Evolutionary conservation across 2,888 invertebrate species (phyloP).

Genomic region (Parascotia fuliginaria): DNA sequence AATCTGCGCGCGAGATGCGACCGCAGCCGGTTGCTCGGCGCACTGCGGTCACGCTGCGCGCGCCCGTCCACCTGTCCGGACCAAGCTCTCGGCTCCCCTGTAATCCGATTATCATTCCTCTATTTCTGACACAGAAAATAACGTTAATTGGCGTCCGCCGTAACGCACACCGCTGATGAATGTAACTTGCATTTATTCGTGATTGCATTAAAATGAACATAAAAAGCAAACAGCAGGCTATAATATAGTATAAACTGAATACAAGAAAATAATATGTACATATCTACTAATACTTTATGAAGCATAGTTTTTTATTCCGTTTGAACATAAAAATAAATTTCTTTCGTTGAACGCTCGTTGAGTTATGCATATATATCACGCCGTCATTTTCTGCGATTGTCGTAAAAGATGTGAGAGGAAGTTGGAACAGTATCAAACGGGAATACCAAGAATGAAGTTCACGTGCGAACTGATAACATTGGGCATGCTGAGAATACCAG

Average conservation of each 20-base stretch:
- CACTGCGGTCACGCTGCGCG: conserved; percentile 52
- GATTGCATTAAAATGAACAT: conserved; percentile 23
- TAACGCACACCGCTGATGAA: conserved; percentile 35
- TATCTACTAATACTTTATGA: conserved; percentile 1
- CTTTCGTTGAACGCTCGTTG: conserved; percentile 7
- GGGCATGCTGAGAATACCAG: background rate
- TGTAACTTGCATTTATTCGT: conserved; percentile 37
- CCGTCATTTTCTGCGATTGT: conserved; percentile 14
- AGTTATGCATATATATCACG: conserved; percentile 6
- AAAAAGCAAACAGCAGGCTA: conserved; percentile 11
- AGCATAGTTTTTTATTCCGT: conserved; percentile 5
- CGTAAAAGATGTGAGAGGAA: conserved; percentile 12
- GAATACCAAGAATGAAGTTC: conserved; percentile 11
- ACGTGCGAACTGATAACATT: conserved; percentile 13
- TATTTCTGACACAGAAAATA: conserved; percentile 56
- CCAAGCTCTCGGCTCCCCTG: conserved; percentile 51
- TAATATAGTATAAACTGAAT: conserved; percentile 9
- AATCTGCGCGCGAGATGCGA: conserved; percentile 61
- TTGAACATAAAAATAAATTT: conserved; percentile 4
- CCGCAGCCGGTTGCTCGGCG: conserved; percentile 56
- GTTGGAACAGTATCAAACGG: conserved; percentile 12
- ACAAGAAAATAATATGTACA: conserved; percentile 17
- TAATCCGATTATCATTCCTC: conserved; percentile 68
- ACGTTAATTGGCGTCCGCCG: conserved; percentile 49
- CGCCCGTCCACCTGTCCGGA: conserved; percentile 64